Conservation (phyloP, 2,113 vertebrate species). For the Ranitomeya variabilis region DNA sequence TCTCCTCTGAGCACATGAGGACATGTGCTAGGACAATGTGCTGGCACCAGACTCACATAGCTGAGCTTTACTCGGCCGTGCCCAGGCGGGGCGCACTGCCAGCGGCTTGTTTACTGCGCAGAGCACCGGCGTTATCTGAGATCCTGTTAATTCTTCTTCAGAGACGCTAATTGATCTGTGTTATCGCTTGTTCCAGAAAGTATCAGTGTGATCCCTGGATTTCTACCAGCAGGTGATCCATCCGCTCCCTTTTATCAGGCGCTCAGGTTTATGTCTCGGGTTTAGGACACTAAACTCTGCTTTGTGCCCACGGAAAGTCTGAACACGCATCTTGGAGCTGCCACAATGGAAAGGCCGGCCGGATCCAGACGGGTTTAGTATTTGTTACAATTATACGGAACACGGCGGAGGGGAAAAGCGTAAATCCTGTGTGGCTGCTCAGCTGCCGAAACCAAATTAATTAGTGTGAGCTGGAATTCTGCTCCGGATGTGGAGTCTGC, state of each 20-base stretch:
- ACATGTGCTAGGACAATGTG: not conserved
- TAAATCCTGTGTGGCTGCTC: slow-evolving; percentile 49
- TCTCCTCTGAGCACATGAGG: not conserved
- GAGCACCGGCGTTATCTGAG: not conserved
- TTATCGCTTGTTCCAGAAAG: slow-evolving; percentile 18
- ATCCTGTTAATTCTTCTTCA: slow-evolving; percentile 49
- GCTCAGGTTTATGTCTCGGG: not conserved
- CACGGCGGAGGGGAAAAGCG: not conserved
- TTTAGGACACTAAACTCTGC: slow-evolving; percentile 2
- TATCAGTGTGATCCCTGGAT: slow-evolving; percentile 34
- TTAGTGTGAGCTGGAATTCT: slow-evolving; percentile 29
- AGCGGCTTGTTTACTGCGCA: slow-evolving; percentile 4
- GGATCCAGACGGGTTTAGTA: not conserved
- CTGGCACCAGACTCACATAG: not conserved
- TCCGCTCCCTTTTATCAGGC: not conserved
- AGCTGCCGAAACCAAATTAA: slow-evolving; percentile 34
- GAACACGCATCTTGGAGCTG: slow-evolving; percentile 19
- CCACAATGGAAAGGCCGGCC: slow-evolving; percentile 23
- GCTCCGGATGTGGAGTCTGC: not conserved
- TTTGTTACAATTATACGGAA: not conserved
- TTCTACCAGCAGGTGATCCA: not conserved
- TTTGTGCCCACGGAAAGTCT: slow-evolving; percentile 33
- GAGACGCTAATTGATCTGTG: slow-evolving; percentile 23
- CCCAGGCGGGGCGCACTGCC: slow-evolving; percentile 14
- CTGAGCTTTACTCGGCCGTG: not conserved